phyloP scores from a whole-genome alignment of 2,797 vertebrate genomes.

The Cyprinodon diabolis region DNA sequence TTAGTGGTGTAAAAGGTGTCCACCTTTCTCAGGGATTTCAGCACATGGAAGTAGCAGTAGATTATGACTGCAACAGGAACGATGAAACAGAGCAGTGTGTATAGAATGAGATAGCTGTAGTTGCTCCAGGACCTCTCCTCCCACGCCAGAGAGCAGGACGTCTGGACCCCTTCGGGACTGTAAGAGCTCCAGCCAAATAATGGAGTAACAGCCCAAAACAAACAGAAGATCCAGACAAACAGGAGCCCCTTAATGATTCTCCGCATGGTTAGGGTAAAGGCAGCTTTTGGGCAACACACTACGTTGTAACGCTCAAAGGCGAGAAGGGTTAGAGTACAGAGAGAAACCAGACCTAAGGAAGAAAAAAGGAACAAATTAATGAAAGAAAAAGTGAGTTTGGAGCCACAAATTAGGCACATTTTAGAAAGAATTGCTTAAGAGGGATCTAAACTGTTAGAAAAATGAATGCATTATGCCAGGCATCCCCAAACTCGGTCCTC shows the following conservation, averaged over 20 bases:
- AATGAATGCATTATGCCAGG: too few relatives aligned
- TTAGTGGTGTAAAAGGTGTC: conserved; percentile 17
- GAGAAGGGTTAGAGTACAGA: conserved; percentile 77
- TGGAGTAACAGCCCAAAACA: conserved; percentile 72
- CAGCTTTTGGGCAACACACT: conserved; percentile 72
- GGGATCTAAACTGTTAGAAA: neutral
- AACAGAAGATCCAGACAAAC: conserved; percentile 76
- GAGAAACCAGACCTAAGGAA: conserved; percentile 76
- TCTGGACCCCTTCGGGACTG: conserved; percentile 75
- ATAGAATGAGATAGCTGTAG: conserved; percentile 79
- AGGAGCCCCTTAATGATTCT: conserved; percentile 67
- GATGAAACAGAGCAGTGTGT: conserved; percentile 74
- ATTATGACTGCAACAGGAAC: conserved; percentile 68
- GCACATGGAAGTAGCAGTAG: conserved; percentile 75
- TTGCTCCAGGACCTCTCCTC: conserved; percentile 74
- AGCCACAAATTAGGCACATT: neutral
- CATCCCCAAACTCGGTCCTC: too few relatives aligned
- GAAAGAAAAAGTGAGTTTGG: neutral
- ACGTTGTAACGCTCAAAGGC: conserved; percentile 77
- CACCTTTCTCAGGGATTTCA: conserved; percentile 72
- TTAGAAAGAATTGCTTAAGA: neutral
- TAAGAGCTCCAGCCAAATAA: conserved; percentile 79
- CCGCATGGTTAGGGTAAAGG: conserved; percentile 65
- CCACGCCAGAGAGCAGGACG: conserved; percentile 78
- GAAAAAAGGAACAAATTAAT: neutral